Percentiles rank a stretch among this genome's conserved stretches.
phyloP scores from a whole-genome alignment of 2,888 invertebrate genomes.

The Ophraella communa region DNA sequence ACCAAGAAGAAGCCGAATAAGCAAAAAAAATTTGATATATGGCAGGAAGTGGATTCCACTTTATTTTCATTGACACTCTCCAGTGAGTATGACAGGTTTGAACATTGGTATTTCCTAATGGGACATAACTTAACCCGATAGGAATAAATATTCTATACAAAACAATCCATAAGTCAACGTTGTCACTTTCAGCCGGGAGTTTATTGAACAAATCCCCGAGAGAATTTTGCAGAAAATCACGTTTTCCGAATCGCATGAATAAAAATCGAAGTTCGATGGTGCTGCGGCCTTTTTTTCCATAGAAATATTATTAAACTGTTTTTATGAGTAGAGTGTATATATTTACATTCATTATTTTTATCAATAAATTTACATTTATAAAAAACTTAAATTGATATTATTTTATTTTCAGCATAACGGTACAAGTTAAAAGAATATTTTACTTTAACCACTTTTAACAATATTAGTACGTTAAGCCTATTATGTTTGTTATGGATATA shows the following conservation, averaged over 20 bases:
- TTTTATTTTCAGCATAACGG: too few relatives aligned
- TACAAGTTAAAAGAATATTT: too few relatives aligned
- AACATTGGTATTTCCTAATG: conserved; percentile 31
- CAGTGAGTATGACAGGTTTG: conserved; percentile 29
- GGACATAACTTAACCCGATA: conserved; percentile 25
- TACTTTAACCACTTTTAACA: too few relatives aligned
- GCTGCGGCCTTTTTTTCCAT: neutral
- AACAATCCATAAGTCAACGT: conserved; percentile 27
- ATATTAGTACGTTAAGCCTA: too few relatives aligned
- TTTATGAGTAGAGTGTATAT: neutral
- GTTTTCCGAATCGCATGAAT: neutral
- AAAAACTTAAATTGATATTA: too few relatives aligned
- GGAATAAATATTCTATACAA: conserved; percentile 23
- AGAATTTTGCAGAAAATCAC: conserved; percentile 18
- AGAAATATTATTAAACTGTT: neutral
- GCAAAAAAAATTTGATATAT: conserved; percentile 34
- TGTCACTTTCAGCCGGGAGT: conserved; percentile 23
- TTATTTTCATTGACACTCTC: conserved; percentile 34
- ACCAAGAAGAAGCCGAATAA: conserved; percentile 14
- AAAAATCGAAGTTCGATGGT: neutral
- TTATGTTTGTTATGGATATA: too few relatives aligned
- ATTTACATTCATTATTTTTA: too few relatives aligned
- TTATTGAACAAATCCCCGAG: conserved; percentile 18
- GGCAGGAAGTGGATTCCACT: conserved; percentile 28
- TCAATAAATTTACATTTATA: neutral